Conservation (phyloP, 2,797 vertebrate genomes). For the Cynodonichthys magdalenae region DNA sequence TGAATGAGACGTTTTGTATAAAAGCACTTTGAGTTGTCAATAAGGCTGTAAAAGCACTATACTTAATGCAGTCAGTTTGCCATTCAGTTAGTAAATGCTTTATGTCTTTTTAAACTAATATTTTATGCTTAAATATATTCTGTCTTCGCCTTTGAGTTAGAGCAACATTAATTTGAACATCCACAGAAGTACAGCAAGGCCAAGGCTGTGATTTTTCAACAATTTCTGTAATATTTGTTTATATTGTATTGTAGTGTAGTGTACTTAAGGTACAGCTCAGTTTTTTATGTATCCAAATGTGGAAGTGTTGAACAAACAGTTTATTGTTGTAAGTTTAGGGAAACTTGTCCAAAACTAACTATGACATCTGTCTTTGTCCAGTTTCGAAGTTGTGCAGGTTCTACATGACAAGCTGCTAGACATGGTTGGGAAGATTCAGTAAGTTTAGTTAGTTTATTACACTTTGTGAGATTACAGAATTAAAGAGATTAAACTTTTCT, state of each 20-base stretch:
- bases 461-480: slow-evolving; percentile 43
- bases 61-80: too few relatives aligned
- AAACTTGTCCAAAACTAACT: neutral
- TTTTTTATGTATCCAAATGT: neutral
- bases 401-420: slow-evolving; percentile 88
- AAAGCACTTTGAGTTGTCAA: too few relatives aligned
- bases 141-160: neutral
- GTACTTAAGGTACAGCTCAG: too few relatives aligned
- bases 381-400: slow-evolving; percentile 90
- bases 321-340: neutral
- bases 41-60: too few relatives aligned
- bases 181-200: neutral
- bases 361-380: slow-evolving; percentile 56
- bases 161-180: neutral
- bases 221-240: too few relatives aligned
- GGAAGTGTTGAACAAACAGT: neutral
- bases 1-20: too few relatives aligned
- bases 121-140: neutral
- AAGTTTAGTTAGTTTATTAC: slow-evolving; percentile 59
- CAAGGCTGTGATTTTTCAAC: too few relatives aligned
- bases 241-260: too few relatives aligned
- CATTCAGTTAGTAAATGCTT: too few relatives aligned
- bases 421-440: slow-evolving; percentile 87
- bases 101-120: too few relatives aligned
- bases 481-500: neutral